phyloP scores from a whole-genome alignment of 1,140 invertebrate species.

The Akabosia matsudoensis region DNA sequence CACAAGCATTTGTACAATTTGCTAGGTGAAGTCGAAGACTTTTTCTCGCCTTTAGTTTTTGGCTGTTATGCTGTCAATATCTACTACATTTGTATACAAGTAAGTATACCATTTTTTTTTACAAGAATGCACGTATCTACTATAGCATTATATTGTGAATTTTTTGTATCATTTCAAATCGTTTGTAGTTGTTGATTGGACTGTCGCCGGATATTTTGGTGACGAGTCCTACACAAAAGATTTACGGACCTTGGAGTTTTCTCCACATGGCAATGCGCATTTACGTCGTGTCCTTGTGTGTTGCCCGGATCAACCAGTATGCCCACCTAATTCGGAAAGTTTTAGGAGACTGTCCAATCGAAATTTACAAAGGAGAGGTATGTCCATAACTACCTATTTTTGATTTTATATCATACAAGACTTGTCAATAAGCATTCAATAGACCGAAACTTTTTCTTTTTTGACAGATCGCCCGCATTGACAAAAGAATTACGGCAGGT shows the following conservation, averaged over 20 bases:
- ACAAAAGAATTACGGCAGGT: conserved; percentile 15
- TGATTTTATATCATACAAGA: background rate
- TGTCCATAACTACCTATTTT: background rate
- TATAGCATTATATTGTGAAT: background rate
- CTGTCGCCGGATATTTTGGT: conserved; percentile 19
- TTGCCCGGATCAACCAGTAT: conserved; percentile 17
- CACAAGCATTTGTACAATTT: background rate
- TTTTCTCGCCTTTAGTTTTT: conserved; percentile 36
- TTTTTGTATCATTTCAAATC: conserved; percentile 8
- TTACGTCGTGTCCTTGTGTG: conserved; percentile 11
- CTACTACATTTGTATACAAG: conserved; percentile 38
- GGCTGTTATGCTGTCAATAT: conserved; percentile 30
- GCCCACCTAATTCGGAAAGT: conserved; percentile 34
- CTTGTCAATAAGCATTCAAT: background rate
- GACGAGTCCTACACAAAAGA: background rate
- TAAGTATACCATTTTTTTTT: too few relatives aligned
- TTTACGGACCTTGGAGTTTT: conserved; percentile 35
- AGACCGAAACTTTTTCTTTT: background rate
- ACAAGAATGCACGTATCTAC: background rate
- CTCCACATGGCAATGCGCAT: conserved; percentile 25
- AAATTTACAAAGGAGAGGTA: conserved; percentile 7
- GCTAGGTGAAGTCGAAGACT: background rate
- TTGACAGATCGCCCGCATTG: conserved; percentile 19
- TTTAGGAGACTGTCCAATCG: background rate
- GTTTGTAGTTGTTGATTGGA: conserved; percentile 26